Conservation (phyloP, 2,888 invertebrate genomes). For the Sialis fuliginosa region DNA sequence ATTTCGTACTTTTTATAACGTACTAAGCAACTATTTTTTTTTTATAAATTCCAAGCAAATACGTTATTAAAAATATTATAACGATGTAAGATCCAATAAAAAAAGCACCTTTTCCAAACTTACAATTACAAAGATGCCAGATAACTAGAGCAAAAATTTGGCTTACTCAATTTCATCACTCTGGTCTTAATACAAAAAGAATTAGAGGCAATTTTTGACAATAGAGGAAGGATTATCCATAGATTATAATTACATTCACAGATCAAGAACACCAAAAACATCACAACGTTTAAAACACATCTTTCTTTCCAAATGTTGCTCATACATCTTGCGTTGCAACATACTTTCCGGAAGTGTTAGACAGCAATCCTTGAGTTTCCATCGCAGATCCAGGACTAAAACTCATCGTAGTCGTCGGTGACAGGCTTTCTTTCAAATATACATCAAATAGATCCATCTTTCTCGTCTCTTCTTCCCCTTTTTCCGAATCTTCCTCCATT, state of each 20-base stretch:
- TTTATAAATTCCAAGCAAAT: no score
- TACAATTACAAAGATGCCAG: no score
- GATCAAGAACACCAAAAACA: not conserved
- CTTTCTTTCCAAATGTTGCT: not conserved
- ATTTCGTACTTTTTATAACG: no score
- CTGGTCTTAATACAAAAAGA: no score
- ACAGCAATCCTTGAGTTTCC: slow-evolving; percentile 44
- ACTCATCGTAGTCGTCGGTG: slow-evolving; percentile 38
- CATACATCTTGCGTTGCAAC: not conserved
- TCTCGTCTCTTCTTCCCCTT: slow-evolving; percentile 31
- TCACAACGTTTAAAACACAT: not conserved
- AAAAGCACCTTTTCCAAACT: no score
- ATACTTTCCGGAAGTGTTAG: slow-evolving; percentile 18
- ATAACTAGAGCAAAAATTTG: no score
- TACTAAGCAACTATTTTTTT: no score
- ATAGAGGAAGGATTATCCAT: not conserved
- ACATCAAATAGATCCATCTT: slow-evolving; percentile 34
- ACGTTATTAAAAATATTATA: no score
- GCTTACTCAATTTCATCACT: no score
- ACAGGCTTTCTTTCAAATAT: slow-evolving; percentile 31
- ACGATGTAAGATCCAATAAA: no score
- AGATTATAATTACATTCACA: not conserved
- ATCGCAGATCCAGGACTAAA: slow-evolving; percentile 46
- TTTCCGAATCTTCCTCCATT: slow-evolving; percentile 48
- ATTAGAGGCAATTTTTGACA: no score